Evolutionary conservation across 2,113 vertebrate species (phyloP).

Genomic region (Oxyura jamaicensis): DNA sequence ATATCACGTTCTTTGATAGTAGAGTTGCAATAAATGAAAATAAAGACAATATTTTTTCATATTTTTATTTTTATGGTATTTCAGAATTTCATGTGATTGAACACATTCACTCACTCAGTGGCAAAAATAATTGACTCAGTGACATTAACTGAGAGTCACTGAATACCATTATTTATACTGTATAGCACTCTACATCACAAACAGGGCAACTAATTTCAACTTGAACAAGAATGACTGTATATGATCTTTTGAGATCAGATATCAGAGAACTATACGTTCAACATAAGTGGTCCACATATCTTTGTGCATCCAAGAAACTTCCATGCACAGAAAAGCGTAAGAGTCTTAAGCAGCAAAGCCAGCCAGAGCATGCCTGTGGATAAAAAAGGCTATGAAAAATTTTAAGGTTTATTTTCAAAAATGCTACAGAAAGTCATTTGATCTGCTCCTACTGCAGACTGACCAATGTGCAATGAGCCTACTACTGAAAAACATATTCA

Average conservation of each 20-base stretch:
- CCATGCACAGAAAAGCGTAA: neutral
- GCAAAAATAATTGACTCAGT: neutral
- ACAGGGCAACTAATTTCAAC: neutral
- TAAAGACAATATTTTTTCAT: neutral
- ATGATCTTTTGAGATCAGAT: rapidly evolving
- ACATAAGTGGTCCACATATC: neutral
- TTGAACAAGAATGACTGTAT: neutral
- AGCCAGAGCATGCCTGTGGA: neutral
- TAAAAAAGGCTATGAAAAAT: neutral
- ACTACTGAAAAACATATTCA: rapidly evolving
- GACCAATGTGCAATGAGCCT: neutral
- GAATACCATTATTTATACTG: neutral
- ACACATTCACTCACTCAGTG: rapidly evolving
- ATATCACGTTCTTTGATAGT: neutral
- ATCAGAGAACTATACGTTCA: neutral
- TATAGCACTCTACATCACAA: neutral
- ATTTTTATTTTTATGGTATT: neutral
- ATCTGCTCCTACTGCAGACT: neutral
- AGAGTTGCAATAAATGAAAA: neutral
- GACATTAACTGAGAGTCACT: neutral
- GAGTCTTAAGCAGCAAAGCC: neutral
- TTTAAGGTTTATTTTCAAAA: neutral
- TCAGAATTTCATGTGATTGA: neutral
- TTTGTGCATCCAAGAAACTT: neutral
- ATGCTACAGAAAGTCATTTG: neutral